phyloP scores from a whole-genome alignment of 2,888 invertebrate genomes.

The Ochropleura plecta region DNA sequence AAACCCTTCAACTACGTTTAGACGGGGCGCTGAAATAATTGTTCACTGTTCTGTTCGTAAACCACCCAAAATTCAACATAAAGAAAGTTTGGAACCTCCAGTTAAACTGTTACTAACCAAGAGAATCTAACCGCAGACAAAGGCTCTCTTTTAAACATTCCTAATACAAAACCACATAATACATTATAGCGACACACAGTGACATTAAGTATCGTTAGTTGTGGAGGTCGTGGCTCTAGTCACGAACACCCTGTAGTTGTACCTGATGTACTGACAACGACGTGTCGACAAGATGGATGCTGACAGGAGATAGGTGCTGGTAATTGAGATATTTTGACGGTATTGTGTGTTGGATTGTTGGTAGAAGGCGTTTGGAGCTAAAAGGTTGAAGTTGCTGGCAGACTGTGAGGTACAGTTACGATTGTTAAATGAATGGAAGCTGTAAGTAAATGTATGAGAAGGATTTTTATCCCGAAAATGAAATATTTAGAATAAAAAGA shows the following conservation, averaged over 20 bases:
- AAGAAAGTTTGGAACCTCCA: not conserved
- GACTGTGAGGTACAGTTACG: too few species aligned
- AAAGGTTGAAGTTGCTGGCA: not conserved
- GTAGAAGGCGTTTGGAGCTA: slow-evolving; percentile 8
- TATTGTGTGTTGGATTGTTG: slow-evolving; percentile 10
- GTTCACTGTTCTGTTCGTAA: not conserved
- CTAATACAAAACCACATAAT: slow-evolving; percentile 36
- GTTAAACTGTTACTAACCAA: not conserved
- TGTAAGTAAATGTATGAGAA: too few species aligned
- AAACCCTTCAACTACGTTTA: not conserved
- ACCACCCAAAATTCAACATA: not conserved
- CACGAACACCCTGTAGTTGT: slow-evolving; percentile 49
- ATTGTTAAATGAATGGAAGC: too few species aligned
- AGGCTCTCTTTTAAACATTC: slow-evolving; percentile 14
- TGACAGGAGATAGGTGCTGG: slow-evolving; percentile 35
- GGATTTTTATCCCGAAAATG: too few species aligned
- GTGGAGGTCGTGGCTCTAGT: slow-evolving; percentile 42
- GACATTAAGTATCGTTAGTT: slow-evolving; percentile 56
- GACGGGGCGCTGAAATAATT: not conserved
- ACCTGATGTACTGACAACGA: slow-evolving; percentile 50
- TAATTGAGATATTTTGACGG: slow-evolving; percentile 59
- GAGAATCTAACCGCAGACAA: not conserved
- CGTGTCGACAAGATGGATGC: slow-evolving; percentile 56
- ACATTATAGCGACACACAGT: slow-evolving; percentile 41
- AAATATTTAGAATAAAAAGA: too few species aligned